A percentile compares a stretch with the other conserved stretches of the same genome.
Conservation (phyloP, 2,797 vertebrate genomes). For the Chloroceryle inda region DNA sequence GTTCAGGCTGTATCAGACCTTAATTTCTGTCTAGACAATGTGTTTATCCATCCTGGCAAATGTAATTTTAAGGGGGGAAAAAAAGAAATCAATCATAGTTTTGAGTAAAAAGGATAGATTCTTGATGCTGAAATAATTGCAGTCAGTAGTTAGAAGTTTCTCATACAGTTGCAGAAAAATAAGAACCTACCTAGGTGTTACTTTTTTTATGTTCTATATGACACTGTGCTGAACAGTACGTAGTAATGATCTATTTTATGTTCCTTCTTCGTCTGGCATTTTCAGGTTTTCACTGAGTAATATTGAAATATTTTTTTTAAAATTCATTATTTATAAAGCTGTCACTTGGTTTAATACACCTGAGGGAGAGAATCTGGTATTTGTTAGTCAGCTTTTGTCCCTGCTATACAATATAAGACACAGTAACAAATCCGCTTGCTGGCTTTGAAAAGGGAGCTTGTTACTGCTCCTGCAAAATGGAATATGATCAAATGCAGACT, state of each 20-base stretch:
- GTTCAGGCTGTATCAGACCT: background rate
- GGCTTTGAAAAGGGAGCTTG: background rate
- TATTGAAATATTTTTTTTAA: background rate
- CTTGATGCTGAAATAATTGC: background rate
- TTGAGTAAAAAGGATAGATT: background rate
- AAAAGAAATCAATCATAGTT: background rate
- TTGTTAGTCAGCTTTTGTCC: background rate
- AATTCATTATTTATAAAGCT: conserved; percentile 33
- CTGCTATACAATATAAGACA: background rate
- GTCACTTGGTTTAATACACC: background rate
- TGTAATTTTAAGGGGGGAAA: background rate
- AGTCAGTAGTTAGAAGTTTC: background rate
- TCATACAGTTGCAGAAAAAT: background rate
- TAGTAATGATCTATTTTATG: background rate
- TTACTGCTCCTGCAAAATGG: background rate
- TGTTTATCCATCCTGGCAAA: background rate
- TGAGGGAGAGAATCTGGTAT: background rate
- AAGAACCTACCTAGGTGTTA: background rate
- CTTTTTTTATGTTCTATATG: background rate
- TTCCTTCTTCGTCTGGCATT: background rate
- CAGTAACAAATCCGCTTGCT: background rate
- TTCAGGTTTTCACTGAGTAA: background rate
- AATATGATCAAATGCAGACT: background rate
- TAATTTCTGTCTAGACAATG: background rate
- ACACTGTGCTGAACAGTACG: background rate